Evolutionary conservation across 2,888 invertebrate species (phyloP).

Genomic region (Helleia helle): DNA sequence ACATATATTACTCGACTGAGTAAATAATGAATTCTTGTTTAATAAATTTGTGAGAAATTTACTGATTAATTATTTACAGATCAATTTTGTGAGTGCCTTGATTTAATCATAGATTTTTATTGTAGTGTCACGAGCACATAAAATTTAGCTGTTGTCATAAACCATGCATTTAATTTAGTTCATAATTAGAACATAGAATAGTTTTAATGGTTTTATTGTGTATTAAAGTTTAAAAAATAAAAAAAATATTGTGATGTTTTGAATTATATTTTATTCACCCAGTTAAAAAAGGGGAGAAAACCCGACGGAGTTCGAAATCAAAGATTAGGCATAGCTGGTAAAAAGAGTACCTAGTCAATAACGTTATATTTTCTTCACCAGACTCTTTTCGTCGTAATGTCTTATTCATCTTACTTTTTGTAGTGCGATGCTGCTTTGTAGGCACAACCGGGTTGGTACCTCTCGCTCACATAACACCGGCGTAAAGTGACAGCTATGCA

Average conservation of each 20-base stretch:
- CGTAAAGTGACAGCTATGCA: no score
- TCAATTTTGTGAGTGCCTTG: constrained; percentile 22
- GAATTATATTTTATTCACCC: constrained; percentile 21
- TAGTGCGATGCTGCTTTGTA: no score
- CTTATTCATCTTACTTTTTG: no score
- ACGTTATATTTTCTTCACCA: no score
- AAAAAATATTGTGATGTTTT: constrained; percentile 31
- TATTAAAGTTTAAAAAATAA: constrained; percentile 30
- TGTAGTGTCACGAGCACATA: constrained; percentile 14
- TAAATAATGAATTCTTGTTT: neutral
- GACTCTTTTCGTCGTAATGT: no score
- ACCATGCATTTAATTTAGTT: constrained; percentile 44
- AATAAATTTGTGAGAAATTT: no score
- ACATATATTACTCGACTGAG: neutral
- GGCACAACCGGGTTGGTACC: no score
- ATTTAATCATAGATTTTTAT: constrained; percentile 9
- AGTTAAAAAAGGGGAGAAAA: no score
- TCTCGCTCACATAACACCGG: no score
- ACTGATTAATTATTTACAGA: constrained; percentile 1
- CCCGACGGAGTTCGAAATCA: no score
- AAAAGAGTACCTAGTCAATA: no score
- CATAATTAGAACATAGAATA: constrained; percentile 30
- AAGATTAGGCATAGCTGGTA: no score
- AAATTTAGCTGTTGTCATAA: constrained; percentile 49
- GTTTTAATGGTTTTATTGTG: constrained; percentile 15